A percentile compares a stretch with the other conserved stretches of the same genome.
Conservation (phyloP, 2,113 vertebrate species). For the Calcarius ornatus region DNA sequence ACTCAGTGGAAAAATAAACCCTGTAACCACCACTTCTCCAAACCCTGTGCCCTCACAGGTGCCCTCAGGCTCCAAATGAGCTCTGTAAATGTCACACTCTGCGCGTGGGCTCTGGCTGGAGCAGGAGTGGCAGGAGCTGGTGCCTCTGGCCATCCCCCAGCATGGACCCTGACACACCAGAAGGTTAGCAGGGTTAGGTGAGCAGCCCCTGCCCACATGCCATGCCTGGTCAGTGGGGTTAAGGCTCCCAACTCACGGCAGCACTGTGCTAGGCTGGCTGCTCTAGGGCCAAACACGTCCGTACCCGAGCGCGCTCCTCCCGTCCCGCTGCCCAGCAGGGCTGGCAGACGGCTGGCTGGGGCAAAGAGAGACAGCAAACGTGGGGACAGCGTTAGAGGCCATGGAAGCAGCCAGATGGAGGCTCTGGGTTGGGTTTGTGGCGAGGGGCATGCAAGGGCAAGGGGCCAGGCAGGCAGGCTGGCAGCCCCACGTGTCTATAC, state of each 20-base stretch:
- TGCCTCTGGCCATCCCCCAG: background rate
- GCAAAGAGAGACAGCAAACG: background rate
- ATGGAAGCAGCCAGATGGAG: background rate
- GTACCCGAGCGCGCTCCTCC: constrained; percentile 45
- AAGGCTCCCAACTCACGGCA: constrained; percentile 44
- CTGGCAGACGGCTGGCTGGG: constrained; percentile 13
- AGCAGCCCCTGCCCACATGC: background rate
- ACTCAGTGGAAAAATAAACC: background rate
- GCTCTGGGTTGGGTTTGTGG: background rate
- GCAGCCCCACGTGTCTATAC: background rate
- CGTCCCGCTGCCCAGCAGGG: background rate
- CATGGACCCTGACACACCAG: background rate
- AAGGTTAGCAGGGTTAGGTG: background rate
- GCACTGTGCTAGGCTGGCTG: background rate
- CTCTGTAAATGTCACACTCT: accelerated
- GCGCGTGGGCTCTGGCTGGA: background rate
- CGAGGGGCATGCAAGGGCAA: background rate
- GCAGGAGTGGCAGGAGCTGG: background rate
- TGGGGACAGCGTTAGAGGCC: background rate
- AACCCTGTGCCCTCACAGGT: accelerated
- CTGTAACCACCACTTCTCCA: background rate
- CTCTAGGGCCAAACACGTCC: constrained; percentile 32
- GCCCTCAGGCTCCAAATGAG: background rate
- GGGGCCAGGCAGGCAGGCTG: background rate
- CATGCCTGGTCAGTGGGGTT: constrained; percentile 14